A percentile compares a stretch with the other conserved stretches of the same genome.
Conservation (phyloP, 2,888 invertebrate genomes). For the Ormyrus thymus region DNA sequence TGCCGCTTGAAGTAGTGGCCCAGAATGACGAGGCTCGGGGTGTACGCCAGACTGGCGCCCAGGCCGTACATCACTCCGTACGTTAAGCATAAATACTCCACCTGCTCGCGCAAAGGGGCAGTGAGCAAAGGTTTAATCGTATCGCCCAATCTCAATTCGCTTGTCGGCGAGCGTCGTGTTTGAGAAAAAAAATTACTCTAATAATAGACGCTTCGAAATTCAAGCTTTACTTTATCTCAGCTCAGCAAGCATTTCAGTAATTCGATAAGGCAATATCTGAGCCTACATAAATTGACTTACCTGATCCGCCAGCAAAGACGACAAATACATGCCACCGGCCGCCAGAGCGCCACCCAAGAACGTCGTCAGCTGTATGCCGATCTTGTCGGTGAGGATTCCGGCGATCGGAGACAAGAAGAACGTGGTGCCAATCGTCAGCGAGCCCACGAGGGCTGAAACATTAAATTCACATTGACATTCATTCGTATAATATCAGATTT, state of each 20-base stretch:
- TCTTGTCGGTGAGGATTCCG: constrained; percentile 88
- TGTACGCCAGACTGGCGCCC: constrained; percentile 92
- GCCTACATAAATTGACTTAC: constrained; percentile 61
- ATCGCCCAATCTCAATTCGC: no score
- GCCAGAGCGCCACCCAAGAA: constrained; percentile 89
- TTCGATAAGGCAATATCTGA: no score
- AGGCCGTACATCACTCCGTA: constrained; percentile 93
- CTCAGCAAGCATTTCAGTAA: no score
- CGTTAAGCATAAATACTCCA: constrained; percentile 87
- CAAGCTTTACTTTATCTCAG: no score
- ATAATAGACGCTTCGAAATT: no score
- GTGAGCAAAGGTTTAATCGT: no score
- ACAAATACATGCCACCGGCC: constrained; percentile 85
- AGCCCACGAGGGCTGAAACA: constrained; percentile 91
- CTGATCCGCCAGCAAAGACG: constrained; percentile 83
- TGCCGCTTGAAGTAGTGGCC: constrained; percentile 93
- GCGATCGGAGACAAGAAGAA: constrained; percentile 92
- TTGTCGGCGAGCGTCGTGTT: no score
- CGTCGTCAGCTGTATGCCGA: constrained; percentile 90
- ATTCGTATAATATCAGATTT: neutral
- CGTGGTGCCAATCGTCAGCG: constrained; percentile 90
- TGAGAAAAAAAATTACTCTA: no score
- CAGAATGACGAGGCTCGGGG: constrained; percentile 92
- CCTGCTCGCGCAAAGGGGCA: constrained; percentile 68
- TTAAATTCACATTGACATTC: neutral